These are phyloP conservation scores for Chiloscyllium punctatum DNA, from an alignment of 2,797 vertebrate species.

Conservation along the genomic window DNA sequence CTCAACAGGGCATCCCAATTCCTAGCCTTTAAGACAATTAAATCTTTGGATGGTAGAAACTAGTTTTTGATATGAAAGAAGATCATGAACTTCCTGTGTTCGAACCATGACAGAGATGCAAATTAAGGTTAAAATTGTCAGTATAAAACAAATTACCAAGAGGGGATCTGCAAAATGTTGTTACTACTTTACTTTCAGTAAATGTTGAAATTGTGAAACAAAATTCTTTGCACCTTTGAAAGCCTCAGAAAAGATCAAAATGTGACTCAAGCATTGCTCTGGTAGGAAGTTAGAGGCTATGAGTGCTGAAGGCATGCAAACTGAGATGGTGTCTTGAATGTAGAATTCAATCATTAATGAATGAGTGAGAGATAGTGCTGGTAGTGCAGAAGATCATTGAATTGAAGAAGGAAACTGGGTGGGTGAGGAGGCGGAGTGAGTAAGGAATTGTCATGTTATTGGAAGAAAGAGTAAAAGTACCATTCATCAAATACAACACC, in stretches of 20 bases:
- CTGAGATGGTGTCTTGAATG: background rate
- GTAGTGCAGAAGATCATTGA: background rate
- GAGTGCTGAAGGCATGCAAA: background rate
- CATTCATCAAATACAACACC: no score
- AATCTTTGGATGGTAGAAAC: no score
- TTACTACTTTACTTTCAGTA: background rate
- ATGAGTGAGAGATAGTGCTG: no score
- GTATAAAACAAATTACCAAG: background rate
- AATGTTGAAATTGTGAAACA: background rate
- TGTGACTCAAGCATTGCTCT: background rate
- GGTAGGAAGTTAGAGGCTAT: background rate
- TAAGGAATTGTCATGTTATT: no score
- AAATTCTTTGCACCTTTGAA: background rate
- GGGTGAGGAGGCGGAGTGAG: no score
- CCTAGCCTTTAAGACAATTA: background rate
- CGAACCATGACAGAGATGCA: background rate
- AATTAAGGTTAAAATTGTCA: background rate
- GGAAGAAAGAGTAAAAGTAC: no score
- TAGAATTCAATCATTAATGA: background rate
- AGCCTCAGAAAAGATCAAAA: background rate
- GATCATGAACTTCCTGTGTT: background rate
- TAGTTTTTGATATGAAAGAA: background rate
- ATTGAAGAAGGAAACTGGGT: background rate
- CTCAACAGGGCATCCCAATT: no score
- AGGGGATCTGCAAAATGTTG: background rate